Percentiles rank a stretch among this genome's conserved stretches.
Conservation (phyloP, 2,113 vertebrate species). For the Etheostoma spectabile region DNA sequence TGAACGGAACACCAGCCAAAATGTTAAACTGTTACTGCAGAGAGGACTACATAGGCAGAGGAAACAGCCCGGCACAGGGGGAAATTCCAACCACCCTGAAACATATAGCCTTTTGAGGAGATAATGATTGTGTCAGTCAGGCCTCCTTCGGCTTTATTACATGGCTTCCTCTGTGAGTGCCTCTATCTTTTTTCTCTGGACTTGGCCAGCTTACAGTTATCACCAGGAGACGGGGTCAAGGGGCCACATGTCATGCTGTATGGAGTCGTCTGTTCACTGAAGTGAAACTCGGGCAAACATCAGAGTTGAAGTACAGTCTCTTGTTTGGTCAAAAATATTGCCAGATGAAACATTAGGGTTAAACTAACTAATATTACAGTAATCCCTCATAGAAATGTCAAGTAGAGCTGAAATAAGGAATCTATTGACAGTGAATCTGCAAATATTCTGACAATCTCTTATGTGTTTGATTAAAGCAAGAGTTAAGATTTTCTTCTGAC, state of each 20-base stretch:
- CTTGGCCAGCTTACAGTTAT: constrained; percentile 52
- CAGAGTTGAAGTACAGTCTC: constrained; percentile 7
- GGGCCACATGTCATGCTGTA: constrained; percentile 45
- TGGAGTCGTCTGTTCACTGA: constrained; percentile 60
- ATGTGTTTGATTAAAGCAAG: not conserved
- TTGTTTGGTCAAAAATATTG: not conserved
- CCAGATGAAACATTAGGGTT: constrained; percentile 6
- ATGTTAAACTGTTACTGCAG: constrained; percentile 32
- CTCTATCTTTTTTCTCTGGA: constrained; percentile 36
- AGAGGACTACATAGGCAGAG: constrained; percentile 41
- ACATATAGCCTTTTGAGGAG: constrained; percentile 59
- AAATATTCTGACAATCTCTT: not conserved
- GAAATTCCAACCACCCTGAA: constrained; percentile 70
- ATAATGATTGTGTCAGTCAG: constrained; percentile 55
- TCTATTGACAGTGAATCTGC: not conserved
- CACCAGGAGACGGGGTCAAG: constrained; percentile 63
- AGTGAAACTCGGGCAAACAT: constrained; percentile 54
- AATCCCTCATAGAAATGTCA: not conserved
- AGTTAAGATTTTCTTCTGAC: not conserved
- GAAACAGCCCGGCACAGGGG: constrained; percentile 39
- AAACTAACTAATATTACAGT: not conserved
- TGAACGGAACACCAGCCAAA: constrained; percentile 28
- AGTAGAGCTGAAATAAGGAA: not conserved
- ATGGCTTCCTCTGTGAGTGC: constrained; percentile 38
- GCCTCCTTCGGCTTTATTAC: constrained; percentile 43